These are phyloP conservation scores for Lacanobia oleracea DNA, from an alignment of 2,888 invertebrate genomes.

Conservation along the genomic window DNA sequence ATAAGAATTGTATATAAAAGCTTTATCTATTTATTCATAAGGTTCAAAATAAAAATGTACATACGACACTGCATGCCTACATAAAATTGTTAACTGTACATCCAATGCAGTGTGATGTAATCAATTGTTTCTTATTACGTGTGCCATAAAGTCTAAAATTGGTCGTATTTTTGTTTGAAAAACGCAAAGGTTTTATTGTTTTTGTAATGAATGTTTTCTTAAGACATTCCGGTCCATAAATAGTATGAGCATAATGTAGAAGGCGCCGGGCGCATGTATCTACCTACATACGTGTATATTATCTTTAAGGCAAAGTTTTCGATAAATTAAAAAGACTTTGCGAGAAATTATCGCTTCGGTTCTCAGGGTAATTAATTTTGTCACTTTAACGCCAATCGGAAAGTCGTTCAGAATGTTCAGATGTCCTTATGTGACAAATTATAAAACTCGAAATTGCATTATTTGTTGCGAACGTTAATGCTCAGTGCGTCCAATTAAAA, in stretches of 20 bases:
- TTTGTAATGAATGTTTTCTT: constrained; percentile 80
- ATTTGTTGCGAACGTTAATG: constrained; percentile 41
- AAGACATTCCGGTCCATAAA: constrained; percentile 87
- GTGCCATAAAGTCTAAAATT: constrained; percentile 65
- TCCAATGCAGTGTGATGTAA: constrained; percentile 43
- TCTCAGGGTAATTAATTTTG: constrained; percentile 54
- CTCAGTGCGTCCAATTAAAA: constrained; percentile 46
- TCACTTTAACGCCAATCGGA: constrained; percentile 42
- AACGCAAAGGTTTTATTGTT: constrained; percentile 70
- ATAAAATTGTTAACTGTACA: constrained; percentile 44
- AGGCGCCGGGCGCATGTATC: constrained; percentile 63
- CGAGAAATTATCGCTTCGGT: constrained; percentile 47
- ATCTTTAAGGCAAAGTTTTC: constrained; percentile 48
- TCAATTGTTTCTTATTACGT: constrained; percentile 61
- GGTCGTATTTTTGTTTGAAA: constrained; percentile 48
- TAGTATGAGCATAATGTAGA: constrained; percentile 81
- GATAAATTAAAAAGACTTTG: constrained; percentile 46
- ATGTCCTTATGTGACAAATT: constrained; percentile 57
- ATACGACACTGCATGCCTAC: constrained; percentile 14
- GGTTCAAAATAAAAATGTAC: constrained; percentile 64
- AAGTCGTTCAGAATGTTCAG: constrained; percentile 36
- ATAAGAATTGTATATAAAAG: neutral
- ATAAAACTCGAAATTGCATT: constrained; percentile 39
- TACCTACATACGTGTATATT: constrained; percentile 44
- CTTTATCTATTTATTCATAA: constrained; percentile 51